Evolutionary conservation across 1,140 invertebrate genomes (phyloP).

Genomic region (Bombus confusus): DNA sequence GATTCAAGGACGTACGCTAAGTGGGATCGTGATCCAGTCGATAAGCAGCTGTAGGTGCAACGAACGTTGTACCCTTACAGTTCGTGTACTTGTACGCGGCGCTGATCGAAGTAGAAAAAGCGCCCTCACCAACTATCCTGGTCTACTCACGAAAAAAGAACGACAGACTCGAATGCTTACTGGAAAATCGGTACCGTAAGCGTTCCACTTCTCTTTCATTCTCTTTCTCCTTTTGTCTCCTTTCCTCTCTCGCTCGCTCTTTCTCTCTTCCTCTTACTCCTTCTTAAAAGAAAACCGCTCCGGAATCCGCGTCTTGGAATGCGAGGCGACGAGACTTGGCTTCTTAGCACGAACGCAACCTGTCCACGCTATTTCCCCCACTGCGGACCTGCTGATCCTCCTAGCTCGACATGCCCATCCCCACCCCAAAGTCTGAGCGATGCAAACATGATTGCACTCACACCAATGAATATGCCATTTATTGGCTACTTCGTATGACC

Average conservation of each 20-base stretch:
- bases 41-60: conserved; percentile 65
- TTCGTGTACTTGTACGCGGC: conserved; percentile 29
- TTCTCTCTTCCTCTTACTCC: conserved; percentile 23
- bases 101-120: conserved; percentile 31
- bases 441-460: conserved; percentile 45
- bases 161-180: conserved; percentile 45
- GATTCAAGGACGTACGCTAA: conserved; percentile 75
- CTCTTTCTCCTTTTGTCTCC: conserved; percentile 28
- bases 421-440: conserved; percentile 10
- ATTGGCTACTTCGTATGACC: conserved; percentile 33
- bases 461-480: conserved; percentile 38
- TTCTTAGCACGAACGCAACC: conserved; percentile 60
- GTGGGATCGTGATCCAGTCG: conserved; percentile 71
- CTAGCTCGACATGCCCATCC: conserved; percentile 47
- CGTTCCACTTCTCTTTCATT: conserved; percentile 73
- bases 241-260: conserved; percentile 9
- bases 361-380: conserved; percentile 61
- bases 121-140: not conserved
- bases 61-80: conserved; percentile 46
- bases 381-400: conserved; percentile 40
- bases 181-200: conserved; percentile 79
- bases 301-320: conserved; percentile 73
- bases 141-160: conserved; percentile 22
- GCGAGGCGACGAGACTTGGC: conserved; percentile 61
- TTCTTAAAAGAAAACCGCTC: conserved; percentile 75